Conservation (phyloP, 2,888 invertebrate species). For the Cyclophora punctaria region DNA sequence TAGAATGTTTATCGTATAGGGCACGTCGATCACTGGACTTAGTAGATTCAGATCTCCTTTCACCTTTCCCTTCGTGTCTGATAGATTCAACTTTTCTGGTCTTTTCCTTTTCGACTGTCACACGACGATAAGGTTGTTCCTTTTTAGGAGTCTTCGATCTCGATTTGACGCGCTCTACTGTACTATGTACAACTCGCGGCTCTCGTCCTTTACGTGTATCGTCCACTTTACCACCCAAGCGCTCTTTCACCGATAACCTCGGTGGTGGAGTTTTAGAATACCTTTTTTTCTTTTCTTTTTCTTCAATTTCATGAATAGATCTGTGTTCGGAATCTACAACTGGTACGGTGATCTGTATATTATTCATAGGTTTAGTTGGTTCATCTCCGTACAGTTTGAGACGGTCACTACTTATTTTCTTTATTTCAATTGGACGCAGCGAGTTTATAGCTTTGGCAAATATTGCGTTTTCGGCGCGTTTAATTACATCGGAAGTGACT, state of each 20-base stretch:
- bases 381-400: slow-evolving; percentile 78
- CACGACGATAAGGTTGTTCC: slow-evolving; percentile 62
- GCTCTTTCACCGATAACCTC: slow-evolving; percentile 84
- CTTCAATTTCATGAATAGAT: slow-evolving; percentile 66
- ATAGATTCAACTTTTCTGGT: slow-evolving; percentile 48
- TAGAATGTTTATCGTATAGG: slow-evolving; percentile 37
- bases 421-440: slow-evolving; percentile 84
- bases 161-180: slow-evolving; percentile 72
- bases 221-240: slow-evolving; percentile 85
- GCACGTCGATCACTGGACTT: slow-evolving; percentile 40
- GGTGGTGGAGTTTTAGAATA: slow-evolving; percentile 74
- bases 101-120: slow-evolving; percentile 67
- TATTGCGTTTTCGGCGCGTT: slow-evolving; percentile 93
- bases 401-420: slow-evolving; percentile 82
- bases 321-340: slow-evolving; percentile 56
- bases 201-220: slow-evolving; percentile 72
- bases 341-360: slow-evolving; percentile 75
- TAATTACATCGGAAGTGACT: slow-evolving; percentile 90
- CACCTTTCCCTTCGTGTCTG: slow-evolving; percentile 40
- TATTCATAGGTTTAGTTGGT: slow-evolving; percentile 53
- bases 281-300: slow-evolving; percentile 58
- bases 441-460: slow-evolving; percentile 92
- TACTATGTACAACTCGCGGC: slow-evolving; percentile 69
- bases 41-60: slow-evolving; percentile 34
- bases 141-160: slow-evolving; percentile 68